Evolutionary conservation across 92 coral and sea anemone genomes (phyloP).

Genomic region (Diadumene lineata): DNA sequence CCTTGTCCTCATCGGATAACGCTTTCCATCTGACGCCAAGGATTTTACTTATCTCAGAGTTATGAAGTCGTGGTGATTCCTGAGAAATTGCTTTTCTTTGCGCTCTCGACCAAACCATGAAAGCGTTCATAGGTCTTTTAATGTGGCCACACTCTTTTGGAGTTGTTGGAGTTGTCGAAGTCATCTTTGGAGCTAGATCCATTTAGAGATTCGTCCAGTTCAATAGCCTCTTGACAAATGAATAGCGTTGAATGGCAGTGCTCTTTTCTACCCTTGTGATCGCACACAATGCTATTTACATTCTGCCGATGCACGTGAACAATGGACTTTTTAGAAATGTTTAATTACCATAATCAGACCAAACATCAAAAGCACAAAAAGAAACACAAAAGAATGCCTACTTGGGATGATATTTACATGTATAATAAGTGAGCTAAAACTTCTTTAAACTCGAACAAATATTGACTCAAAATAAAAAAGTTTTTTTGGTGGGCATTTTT

Average conservation of each 20-base stretch:
- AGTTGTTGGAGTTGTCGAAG: constrained; percentile 45
- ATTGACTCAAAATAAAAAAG: not conserved
- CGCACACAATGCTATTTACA: constrained; percentile 99
- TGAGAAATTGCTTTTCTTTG: constrained; percentile 79
- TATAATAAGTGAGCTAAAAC: constrained; percentile 68
- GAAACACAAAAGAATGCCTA: constrained; percentile 61
- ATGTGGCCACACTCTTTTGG: constrained; percentile 85
- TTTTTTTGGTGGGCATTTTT: too few relatives aligned
- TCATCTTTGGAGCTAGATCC: not conserved
- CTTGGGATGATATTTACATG: constrained; percentile 87
- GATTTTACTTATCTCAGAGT: constrained; percentile 96
- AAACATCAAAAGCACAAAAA: constrained; percentile 89
- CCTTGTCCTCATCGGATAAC: constrained; percentile 79
- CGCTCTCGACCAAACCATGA: constrained; percentile 98
- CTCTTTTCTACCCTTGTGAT: constrained; percentile 74
- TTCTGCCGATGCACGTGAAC: constrained; percentile 98
- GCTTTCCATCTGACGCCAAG: constrained; percentile 87
- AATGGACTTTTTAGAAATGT: constrained; percentile 97
- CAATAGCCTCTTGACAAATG: constrained; percentile 76
- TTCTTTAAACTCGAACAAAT: not conserved
- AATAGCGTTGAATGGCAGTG: constrained; percentile 77
- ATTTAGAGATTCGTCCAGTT: not conserved
- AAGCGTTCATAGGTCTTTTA: constrained; percentile 99
- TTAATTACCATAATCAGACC: constrained; percentile 99
- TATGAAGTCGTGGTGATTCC: constrained; percentile 95